Percentiles rank a stretch among this genome's conserved stretches.
Evolutionary conservation across 2,797 vertebrate species (phyloP).

Genomic region (Myotis vivesi): DNA sequence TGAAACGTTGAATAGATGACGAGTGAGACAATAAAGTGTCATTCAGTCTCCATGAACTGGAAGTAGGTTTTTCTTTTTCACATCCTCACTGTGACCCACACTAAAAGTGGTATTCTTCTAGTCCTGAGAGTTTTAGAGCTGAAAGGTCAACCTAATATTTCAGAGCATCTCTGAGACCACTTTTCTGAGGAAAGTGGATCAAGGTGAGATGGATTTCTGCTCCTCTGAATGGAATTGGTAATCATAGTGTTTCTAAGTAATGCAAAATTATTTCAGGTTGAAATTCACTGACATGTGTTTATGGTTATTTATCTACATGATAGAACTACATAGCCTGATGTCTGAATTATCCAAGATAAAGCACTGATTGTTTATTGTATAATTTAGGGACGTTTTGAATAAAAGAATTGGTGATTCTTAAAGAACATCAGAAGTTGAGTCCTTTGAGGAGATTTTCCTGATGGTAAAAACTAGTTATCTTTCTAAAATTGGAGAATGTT

Average conservation of each 20-base stretch:
- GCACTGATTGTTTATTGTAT: background rate
- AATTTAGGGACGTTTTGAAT: background rate
- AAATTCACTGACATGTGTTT: background rate
- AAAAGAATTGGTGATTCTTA: slow-evolving; percentile 17
- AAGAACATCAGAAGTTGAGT: background rate
- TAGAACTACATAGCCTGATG: background rate
- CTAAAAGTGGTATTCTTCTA: background rate
- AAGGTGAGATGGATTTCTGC: background rate
- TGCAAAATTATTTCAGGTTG: slow-evolving; percentile 1
- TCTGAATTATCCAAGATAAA: background rate
- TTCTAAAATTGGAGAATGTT: background rate
- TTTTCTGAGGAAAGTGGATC: background rate
- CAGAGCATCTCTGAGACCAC: background rate
- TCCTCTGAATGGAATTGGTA: background rate
- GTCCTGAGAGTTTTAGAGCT: background rate
- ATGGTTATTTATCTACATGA: background rate
- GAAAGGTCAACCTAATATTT: background rate
- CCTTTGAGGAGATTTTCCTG: background rate
- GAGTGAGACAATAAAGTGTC: background rate
- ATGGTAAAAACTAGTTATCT: background rate
- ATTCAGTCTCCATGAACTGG: background rate
- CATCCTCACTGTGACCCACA: background rate
- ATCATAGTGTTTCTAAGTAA: background rate
- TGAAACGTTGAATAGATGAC: background rate
- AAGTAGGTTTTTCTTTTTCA: background rate